These are phyloP conservation scores for Pangasius larnaudii DNA, from an alignment of 2,797 vertebrate genomes.

Conservation along the genomic window DNA sequence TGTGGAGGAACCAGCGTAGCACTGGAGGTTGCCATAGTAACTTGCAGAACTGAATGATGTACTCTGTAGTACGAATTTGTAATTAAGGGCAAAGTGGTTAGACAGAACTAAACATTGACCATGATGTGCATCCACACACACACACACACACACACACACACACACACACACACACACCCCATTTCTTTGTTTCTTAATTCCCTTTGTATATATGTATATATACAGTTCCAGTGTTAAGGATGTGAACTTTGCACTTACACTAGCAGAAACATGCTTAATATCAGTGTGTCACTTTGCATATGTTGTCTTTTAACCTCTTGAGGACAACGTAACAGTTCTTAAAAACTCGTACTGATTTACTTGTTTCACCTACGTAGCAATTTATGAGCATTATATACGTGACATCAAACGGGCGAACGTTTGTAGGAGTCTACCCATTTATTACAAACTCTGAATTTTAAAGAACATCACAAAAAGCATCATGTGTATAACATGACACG, in stretches of 20 bases:
- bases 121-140: not conserved
- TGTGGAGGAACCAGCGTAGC: conserved; percentile 13
- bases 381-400: too few species aligned
- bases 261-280: too few species aligned
- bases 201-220: not conserved
- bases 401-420: too few species aligned
- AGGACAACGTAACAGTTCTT: too few species aligned
- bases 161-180: not conserved
- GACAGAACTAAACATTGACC: not conserved
- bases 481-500: not conserved
- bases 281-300: too few species aligned
- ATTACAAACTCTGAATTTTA: not conserved
- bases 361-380: too few species aligned
- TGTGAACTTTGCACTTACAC: not conserved
- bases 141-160: not conserved
- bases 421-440: not conserved
- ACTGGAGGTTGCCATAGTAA: conserved; percentile 41
- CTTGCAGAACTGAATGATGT: not conserved
- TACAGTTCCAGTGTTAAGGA: not conserved
- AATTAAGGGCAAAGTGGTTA: not conserved
- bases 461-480: not conserved
- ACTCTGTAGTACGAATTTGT: not conserved
- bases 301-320: too few species aligned
- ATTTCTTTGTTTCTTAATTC: too few species aligned
- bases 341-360: too few species aligned